Conservation (phyloP, 2,797 vertebrate genomes). For the Gallinago nigripennis region DNA sequence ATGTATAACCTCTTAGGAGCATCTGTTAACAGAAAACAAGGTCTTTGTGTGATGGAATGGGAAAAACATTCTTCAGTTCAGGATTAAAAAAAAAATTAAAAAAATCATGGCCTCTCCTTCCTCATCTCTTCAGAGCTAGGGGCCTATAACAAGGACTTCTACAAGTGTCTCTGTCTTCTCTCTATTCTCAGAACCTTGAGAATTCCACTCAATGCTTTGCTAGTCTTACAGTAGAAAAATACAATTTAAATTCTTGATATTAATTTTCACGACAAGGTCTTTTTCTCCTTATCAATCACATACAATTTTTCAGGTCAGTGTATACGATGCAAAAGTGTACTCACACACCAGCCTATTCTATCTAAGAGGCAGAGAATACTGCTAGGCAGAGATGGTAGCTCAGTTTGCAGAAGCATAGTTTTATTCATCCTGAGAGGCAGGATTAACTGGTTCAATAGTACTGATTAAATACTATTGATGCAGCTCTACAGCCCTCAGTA, state of each 20-base stretch:
- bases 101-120: not conserved
- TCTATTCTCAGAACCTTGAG: not conserved
- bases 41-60: not conserved
- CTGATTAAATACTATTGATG: not conserved
- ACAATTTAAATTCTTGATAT: not conserved
- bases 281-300: not conserved
- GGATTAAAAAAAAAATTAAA: not conserved
- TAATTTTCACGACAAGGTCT: not conserved
- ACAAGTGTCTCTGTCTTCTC: not conserved
- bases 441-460: not conserved
- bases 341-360: not conserved
- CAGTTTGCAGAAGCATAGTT: not conserved
- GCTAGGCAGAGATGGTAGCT: not conserved
- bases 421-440: not conserved
- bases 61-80: not conserved
- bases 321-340: not conserved
- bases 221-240: not conserved
- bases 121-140: not conserved
- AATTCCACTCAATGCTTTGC: not conserved
- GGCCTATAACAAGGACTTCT: not conserved
- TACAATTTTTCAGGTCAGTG: not conserved
- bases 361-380: not conserved
- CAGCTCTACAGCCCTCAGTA: not conserved
- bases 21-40: not conserved
- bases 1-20: not conserved